Base-by-base conservation (phyloP, 2,113 vertebrate genomes). In the Nansenia antarctica region DNA sequence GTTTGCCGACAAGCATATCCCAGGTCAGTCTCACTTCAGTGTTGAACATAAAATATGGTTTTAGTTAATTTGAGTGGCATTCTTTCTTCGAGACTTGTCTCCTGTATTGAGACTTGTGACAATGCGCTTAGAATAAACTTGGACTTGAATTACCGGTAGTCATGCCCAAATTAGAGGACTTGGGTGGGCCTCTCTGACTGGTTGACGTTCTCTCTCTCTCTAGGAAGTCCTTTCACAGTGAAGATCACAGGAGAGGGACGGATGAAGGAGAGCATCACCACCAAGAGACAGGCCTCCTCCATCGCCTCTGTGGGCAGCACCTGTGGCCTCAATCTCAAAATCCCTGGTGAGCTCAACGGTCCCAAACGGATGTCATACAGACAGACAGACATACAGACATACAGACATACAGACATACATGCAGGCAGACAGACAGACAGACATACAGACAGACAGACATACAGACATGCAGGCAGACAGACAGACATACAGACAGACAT, bases 311-410 rank as follows among this genome's bases (percentile, higher is more conserved):
- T 98, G 0, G 97, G 97, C 65, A 98, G 95, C 92, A 95, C 95
- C 76, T 98, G 97, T 0, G 97, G 98, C 84, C 96, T 99, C 70
- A 99, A 98, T 87, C 95, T 98, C 67, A 99, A 99, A 85, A 98
- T 98, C 68, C 97, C 97, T 90, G 96, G 95, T 96, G 74, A 73
- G 77, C 14, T 6, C 37, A 22, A 18, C 58, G n/a, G n/a, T n/a
- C n/a, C n/a, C n/a, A n/a, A n/a, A n/a, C n/a, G n/a, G n/a, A n/a
- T n/a, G n/a, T n/a, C n/a, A n/a, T n/a, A n/a, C n/a, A n/a, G n/a
- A n/a, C n/a, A n/a, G n/a, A n/a, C n/a, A n/a, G n/a, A n/a, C n/a
- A n/a, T n/a, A n/a, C n/a, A n/a, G n/a, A n/a, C n/a, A n/a, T n/a
- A n/a, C n/a, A n/a, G n/a, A n/a, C n/a, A n/a, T n/a, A n/a, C n/a